Conservation (phyloP, 2,113 vertebrate genomes). For the Larimichthys crocea region DNA sequence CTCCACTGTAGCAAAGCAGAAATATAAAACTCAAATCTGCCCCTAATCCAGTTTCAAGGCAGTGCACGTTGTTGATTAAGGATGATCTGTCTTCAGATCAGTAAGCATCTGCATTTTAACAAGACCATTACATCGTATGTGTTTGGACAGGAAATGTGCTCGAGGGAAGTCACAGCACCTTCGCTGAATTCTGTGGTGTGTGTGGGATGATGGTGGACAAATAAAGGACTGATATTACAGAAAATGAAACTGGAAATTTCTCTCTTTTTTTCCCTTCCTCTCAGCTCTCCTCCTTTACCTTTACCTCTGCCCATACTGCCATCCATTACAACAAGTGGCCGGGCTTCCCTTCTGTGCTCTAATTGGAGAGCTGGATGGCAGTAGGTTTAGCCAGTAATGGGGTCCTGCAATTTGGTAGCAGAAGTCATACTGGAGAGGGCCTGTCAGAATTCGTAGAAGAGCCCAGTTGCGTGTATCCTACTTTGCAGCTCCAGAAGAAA, state of each 20-base stretch:
- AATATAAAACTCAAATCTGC: constrained; percentile 46
- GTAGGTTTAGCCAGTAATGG: constrained; percentile 80
- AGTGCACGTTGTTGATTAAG: constrained; percentile 43
- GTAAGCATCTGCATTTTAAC: constrained; percentile 41
- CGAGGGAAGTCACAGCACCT: constrained; percentile 3
- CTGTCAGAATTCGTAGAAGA: constrained; percentile 76
- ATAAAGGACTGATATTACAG: constrained; percentile 27
- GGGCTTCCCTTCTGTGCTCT: constrained; percentile 67
- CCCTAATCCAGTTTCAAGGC: constrained; percentile 51
- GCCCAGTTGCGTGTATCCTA: constrained; percentile 44
- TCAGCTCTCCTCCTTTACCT: constrained; percentile 27
- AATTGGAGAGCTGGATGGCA: constrained; percentile 82
- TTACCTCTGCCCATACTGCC: constrained; percentile 11
- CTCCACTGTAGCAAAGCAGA: constrained; percentile 24
- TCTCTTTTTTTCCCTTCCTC: constrained; percentile 10
- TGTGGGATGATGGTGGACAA: constrained; percentile 11
- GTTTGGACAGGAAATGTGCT: constrained; percentile 21
- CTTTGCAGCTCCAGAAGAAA: constrained; percentile 58
- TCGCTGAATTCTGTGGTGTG: background rate
- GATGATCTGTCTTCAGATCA: constrained; percentile 34
- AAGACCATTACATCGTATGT: constrained; percentile 17
- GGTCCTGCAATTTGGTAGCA: constrained; percentile 78
- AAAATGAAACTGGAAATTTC: constrained; percentile 32
- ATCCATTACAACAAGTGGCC: constrained; percentile 68
- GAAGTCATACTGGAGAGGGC: constrained; percentile 67